phyloP scores from a whole-genome alignment of 2,888 invertebrate species.

The Halocaridina rubra region DNA sequence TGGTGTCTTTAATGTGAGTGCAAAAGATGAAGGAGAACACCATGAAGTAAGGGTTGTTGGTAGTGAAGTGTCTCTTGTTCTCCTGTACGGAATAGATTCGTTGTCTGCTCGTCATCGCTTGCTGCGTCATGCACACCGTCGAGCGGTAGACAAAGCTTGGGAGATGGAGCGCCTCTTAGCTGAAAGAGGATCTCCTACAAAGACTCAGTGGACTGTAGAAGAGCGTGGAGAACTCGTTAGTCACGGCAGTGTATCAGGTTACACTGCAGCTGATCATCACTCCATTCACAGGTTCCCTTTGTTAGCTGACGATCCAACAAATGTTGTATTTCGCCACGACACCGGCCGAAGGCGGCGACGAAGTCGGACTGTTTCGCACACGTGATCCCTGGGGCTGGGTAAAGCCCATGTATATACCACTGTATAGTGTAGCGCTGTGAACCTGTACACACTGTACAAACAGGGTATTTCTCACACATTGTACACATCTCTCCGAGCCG shows the following conservation, averaged over 20 bases:
- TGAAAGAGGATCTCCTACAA: slow-evolving; percentile 55
- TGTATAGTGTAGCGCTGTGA: slow-evolving; percentile 55
- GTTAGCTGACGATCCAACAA: slow-evolving; percentile 63
- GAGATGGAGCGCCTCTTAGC: slow-evolving; percentile 51
- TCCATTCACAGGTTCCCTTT: slow-evolving; percentile 60
- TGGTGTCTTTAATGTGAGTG: slow-evolving; percentile 90
- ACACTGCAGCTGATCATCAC: slow-evolving; percentile 58
- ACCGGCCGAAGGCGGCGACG: slow-evolving; percentile 57
- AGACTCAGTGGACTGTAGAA: slow-evolving; percentile 59
- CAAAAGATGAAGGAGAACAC: slow-evolving; percentile 78
- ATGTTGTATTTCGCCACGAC: slow-evolving; percentile 59
- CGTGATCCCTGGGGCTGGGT: slow-evolving; percentile 59
- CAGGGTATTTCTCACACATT: slow-evolving; percentile 64
- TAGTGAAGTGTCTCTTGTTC: slow-evolving; percentile 53
- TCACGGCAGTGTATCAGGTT: slow-evolving; percentile 56
- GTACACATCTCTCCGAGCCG: slow-evolving; percentile 61
- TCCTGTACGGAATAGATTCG: slow-evolving; percentile 60
- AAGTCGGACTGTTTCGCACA: slow-evolving; percentile 29
- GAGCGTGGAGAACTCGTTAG: slow-evolving; percentile 60
- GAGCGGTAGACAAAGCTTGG: slow-evolving; percentile 56
- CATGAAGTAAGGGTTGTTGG: slow-evolving; percentile 62
- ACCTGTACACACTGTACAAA: slow-evolving; percentile 63
- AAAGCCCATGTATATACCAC: slow-evolving; percentile 49
- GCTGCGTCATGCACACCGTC: slow-evolving; percentile 63
- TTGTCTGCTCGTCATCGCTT: slow-evolving; percentile 64